phyloP scores from a whole-genome alignment of 2,888 invertebrate species.

The Sisyra terminalis region DNA sequence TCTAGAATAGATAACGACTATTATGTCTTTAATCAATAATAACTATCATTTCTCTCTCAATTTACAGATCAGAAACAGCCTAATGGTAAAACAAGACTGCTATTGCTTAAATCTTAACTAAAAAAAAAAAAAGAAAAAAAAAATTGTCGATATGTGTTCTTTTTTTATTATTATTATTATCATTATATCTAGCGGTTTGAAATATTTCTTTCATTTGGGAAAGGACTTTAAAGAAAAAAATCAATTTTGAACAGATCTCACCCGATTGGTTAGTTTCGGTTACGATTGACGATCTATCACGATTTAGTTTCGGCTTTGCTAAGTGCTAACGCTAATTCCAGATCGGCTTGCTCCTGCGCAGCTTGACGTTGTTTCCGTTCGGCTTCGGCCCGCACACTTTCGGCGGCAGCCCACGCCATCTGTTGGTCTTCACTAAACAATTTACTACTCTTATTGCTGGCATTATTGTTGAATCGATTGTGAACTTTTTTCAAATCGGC shows the following conservation, averaged over 20 bases:
- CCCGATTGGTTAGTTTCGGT: not conserved
- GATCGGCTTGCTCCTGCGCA: conserved; percentile 51
- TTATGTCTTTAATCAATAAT: too few species aligned
- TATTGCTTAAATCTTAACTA: too few species aligned
- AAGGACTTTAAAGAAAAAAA: too few species aligned
- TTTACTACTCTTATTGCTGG: conserved; percentile 17
- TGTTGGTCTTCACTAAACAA: conserved; percentile 46
- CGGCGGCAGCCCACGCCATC: conserved; percentile 55
- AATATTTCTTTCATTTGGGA: too few species aligned
- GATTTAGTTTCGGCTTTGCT: conserved; percentile 33
- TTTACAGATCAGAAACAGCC: too few species aligned
- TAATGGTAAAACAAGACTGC: too few species aligned
- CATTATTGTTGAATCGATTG: conserved; percentile 14
- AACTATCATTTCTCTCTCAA: too few species aligned
- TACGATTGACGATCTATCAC: not conserved
- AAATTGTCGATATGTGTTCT: too few species aligned
- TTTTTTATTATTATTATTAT: too few species aligned
- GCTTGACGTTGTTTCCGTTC: conserved; percentile 33
- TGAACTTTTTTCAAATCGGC: not conserved
- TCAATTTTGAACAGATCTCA: conserved; percentile 3
- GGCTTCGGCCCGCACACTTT: conserved; percentile 44
- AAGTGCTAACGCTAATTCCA: conserved; percentile 53
- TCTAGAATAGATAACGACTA: too few species aligned
- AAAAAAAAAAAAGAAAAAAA: too few species aligned
- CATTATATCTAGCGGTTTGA: too few species aligned